Evolutionary conservation across 1,140 invertebrate genomes (phyloP), one percentile per base, ranked within the genome.

Genomic region (Aphaenogaster ashmeadi): DNA sequence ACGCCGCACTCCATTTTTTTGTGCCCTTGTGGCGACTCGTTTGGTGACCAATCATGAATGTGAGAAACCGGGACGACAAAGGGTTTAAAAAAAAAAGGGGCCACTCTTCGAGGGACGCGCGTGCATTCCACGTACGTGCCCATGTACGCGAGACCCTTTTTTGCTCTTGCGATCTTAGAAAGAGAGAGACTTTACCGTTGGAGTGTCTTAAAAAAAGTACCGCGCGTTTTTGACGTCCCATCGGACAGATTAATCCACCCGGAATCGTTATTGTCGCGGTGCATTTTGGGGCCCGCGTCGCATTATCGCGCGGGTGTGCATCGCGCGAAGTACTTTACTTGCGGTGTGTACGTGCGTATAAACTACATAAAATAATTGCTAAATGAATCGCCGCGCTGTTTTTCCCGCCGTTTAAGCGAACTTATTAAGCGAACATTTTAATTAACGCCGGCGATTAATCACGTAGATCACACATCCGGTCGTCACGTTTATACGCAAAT

Each of bases 361-460:
- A 54, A 90, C 88, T 64, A 89, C 87, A 90, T 88, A 88, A 90
- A 90, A 91, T 91, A 90, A 91, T 91, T 90, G 90, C 87, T 91
- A 91, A 91, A 91, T 91, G 90, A 91, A 91, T 91, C 87, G 89
- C 83, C 74, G 56, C 52, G 86, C 86, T 78, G 90, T 91, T 91
- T 90, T 91, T 91, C 81, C 89, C 72, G 81, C 66, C 47, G 83
- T 90, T 81, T 81, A 81, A 81, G 64, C 78, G 78, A 71, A 90
- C 89, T 91, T 91, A 91, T 91, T 90, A 91, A 88, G 87, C 90
- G 89, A 91, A 91, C 89, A 88, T 90, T 91, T 91, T 88, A 87
- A 91, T 91, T 91, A 91, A 90, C 90, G 80, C 81, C 81, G 78
- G 77, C 90, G 89, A 91, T 91, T 91, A 91, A 91, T 91, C 88